phyloP scores from a whole-genome alignment of 2,888 invertebrate genomes.

The Ernsta delagoae region DNA sequence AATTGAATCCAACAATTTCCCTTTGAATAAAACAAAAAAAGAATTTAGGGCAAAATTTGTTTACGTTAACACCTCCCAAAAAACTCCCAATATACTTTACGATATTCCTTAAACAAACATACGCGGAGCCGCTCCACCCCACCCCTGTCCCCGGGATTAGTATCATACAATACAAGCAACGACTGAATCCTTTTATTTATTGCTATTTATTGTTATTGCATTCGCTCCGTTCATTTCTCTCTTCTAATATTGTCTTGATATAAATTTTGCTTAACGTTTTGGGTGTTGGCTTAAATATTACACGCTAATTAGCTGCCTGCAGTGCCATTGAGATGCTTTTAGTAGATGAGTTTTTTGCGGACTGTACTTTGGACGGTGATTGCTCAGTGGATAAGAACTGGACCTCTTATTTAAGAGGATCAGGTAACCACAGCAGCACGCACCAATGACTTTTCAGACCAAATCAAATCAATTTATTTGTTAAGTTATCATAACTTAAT shows the following conservation, averaged over 20 bases:
- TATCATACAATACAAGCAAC: conserved; percentile 85
- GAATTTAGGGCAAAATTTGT: neutral
- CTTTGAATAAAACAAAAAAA: too few relatives aligned
- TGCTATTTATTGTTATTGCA: conserved; percentile 86
- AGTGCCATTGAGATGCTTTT: conserved; percentile 49
- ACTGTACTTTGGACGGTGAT: too few relatives aligned
- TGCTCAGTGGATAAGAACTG: too few relatives aligned
- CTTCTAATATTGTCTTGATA: conserved; percentile 81
- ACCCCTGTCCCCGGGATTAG: conserved; percentile 67
- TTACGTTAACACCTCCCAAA: neutral
- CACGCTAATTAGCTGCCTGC: conserved; percentile 65
- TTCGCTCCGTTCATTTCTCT: conserved; percentile 79
- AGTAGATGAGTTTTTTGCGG: conserved; percentile 54
- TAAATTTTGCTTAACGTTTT: conserved; percentile 78
- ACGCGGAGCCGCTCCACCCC: conserved; percentile 55
- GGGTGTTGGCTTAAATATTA: conserved; percentile 71
- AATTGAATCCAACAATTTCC: too few relatives aligned
- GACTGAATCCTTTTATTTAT: conserved; percentile 86
- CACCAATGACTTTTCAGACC: too few relatives aligned
- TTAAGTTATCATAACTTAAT: too few relatives aligned
- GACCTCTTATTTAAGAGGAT: too few relatives aligned
- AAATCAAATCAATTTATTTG: too few relatives aligned
- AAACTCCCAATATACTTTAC: neutral
- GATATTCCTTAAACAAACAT: conserved; percentile 13
- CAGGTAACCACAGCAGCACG: too few relatives aligned